These are phyloP conservation scores for Lasiurus borealis DNA, from an alignment of 2,113 vertebrate species.

Conservation along the genomic window DNA sequence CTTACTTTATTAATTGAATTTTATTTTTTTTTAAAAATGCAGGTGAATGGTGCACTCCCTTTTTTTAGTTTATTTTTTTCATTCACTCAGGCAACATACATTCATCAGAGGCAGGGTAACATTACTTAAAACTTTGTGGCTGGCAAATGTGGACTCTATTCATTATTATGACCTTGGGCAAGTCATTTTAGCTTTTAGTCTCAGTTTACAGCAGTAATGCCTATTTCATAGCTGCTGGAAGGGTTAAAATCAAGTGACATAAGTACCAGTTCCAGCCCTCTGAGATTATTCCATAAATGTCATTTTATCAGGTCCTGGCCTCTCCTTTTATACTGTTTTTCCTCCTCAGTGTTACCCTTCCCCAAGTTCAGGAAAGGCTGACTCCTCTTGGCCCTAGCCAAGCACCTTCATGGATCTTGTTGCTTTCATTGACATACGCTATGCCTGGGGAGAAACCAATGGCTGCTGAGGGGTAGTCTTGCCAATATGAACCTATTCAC, in stretches of 20 bases:
- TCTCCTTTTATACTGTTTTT: not conserved
- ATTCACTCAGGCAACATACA: not conserved
- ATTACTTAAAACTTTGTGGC: not conserved
- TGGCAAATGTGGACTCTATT: not conserved
- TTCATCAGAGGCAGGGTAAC: not conserved
- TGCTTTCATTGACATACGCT: not conserved
- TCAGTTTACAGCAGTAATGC: not conserved
- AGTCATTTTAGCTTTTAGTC: not conserved
- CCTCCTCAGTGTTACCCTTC: not conserved
- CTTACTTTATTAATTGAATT: constrained; percentile 32
- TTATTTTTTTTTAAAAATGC: not conserved
- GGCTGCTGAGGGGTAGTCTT: not conserved
- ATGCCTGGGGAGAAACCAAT: not conserved
- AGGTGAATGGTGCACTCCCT: not conserved
- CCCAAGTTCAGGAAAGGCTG: not conserved
- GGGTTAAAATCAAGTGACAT: not conserved
- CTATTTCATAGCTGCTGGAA: not conserved
- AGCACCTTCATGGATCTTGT: not conserved
- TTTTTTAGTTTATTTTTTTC: not conserved
- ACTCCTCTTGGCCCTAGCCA: not conserved
- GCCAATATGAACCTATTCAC: not conserved
- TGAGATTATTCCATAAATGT: not conserved
- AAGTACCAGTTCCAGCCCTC: not conserved
- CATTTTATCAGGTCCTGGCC: not conserved
- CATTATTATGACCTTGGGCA: not conserved